These are phyloP conservation scores for Labia minor DNA, from an alignment of 2,888 invertebrate genomes.

Conservation along the genomic window DNA sequence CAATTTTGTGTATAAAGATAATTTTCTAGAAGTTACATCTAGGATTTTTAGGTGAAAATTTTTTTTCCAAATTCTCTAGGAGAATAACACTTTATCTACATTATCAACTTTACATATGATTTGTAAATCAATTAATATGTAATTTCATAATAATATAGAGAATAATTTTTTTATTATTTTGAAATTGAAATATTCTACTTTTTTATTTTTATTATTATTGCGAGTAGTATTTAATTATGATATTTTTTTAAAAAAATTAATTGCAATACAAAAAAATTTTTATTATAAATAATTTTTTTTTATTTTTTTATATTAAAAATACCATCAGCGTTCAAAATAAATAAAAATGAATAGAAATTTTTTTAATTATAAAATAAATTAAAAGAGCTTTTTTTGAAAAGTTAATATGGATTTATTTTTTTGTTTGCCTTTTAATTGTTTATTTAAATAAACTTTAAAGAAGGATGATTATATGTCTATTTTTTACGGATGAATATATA, in stretches of 20 bases:
- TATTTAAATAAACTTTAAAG: no score
- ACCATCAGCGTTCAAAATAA: not conserved
- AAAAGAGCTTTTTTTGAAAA: not conserved
- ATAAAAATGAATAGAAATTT: not conserved
- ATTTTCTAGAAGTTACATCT: not conserved
- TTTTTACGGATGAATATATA: no score
- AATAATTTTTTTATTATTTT: not conserved
- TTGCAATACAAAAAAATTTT: not conserved
- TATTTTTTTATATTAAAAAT: constrained; percentile 13
- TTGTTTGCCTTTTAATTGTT: no score
- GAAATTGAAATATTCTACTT: not conserved
- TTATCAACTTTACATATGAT: not conserved
- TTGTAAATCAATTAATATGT: not conserved
- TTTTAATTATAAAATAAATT: not conserved
- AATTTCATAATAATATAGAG: not conserved
- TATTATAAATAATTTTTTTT: constrained; percentile 8
- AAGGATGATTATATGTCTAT: no score
- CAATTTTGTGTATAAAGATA: not conserved
- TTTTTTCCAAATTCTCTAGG: not conserved
- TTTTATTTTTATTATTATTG: not conserved
- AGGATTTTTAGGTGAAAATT: not conserved
- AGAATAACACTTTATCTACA: not conserved
- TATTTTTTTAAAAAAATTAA: not conserved
- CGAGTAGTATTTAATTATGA: no score
- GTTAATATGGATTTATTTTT: constrained; percentile 7